A percentile compares a stretch with the other conserved stretches of the same genome.
These are phyloP conservation scores for Sciaenops ocellatus DNA, from an alignment of 2,797 vertebrate genomes.

Conservation along the genomic window DNA sequence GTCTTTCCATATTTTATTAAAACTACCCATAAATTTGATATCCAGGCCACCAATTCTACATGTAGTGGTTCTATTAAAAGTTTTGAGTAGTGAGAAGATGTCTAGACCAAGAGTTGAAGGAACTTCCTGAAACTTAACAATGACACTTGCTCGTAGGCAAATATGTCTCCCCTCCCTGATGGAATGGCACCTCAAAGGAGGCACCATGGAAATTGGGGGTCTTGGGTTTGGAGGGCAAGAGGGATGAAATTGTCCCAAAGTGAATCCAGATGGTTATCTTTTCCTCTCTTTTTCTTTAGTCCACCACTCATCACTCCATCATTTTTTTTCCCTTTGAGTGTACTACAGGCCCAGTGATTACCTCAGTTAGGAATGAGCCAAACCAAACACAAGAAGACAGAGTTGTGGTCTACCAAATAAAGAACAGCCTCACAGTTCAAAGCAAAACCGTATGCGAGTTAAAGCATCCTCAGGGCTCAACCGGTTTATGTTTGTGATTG, in stretches of 20 bases:
- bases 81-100: constrained; percentile 18
- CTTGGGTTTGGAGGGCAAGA: constrained; percentile 64
- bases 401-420: constrained; percentile 54
- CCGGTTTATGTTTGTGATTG: constrained; percentile 44
- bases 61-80: constrained; percentile 8
- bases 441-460: constrained; percentile 36
- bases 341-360: constrained; percentile 65
- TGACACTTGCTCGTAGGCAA: constrained; percentile 66
- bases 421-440: constrained; percentile 65
- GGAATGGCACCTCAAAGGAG: constrained; percentile 81
- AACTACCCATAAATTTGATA: constrained; percentile 9
- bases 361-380: constrained; percentile 69
- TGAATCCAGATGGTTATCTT: constrained; percentile 81
- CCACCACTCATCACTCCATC: constrained; percentile 77
- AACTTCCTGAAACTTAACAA: constrained; percentile 62
- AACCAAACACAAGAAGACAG: constrained; percentile 71
- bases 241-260: constrained; percentile 76
- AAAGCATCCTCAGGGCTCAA: constrained; percentile 52
- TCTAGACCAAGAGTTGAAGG: constrained; percentile 49
- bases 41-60: neutral
- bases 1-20: constrained; percentile 17
- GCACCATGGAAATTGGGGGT: constrained; percentile 70
- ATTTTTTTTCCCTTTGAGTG: constrained; percentile 44
- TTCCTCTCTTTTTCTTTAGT: constrained; percentile 42
- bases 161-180: constrained; percentile 57